phyloP scores from a whole-genome alignment of 2,888 invertebrate genomes.

The Cephus rjabovi region DNA sequence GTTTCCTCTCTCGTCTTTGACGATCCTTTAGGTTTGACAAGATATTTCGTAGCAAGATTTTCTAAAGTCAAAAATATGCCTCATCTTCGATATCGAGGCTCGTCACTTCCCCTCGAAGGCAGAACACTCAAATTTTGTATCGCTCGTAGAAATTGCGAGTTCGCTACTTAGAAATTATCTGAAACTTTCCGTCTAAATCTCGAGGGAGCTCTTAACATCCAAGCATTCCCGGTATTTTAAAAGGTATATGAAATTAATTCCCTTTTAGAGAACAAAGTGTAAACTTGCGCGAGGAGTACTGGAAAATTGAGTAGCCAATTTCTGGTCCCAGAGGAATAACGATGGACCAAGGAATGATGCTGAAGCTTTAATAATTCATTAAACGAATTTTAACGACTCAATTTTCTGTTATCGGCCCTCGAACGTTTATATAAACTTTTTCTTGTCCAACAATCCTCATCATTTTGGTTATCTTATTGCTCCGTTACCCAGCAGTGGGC shows the following conservation, averaged over 20 bases:
- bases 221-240: background rate
- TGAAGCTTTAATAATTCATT: background rate
- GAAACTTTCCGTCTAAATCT: conserved; percentile 29
- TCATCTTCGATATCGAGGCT: background rate
- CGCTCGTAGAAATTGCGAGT: background rate
- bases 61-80: background rate
- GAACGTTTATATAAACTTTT: background rate
- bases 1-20: background rate
- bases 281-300: background rate
- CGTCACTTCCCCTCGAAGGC: background rate
- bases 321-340: background rate
- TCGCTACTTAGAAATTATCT: conserved; percentile 25
- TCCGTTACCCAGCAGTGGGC: background rate
- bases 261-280: background rate
- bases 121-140: background rate
- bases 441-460: background rate
- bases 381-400: background rate
- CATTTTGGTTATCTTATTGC: background rate
- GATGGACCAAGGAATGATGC: background rate
- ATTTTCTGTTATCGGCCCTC: background rate
- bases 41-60: background rate
- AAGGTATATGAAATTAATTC: background rate
- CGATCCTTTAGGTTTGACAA: background rate
- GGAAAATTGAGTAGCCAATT: background rate
- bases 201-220: conserved; percentile 18